Evolutionary conservation across 2,797 vertebrate species (phyloP), one percentile per base, ranked within the genome.

Genomic region (Enteromius paludinosus): DNA sequence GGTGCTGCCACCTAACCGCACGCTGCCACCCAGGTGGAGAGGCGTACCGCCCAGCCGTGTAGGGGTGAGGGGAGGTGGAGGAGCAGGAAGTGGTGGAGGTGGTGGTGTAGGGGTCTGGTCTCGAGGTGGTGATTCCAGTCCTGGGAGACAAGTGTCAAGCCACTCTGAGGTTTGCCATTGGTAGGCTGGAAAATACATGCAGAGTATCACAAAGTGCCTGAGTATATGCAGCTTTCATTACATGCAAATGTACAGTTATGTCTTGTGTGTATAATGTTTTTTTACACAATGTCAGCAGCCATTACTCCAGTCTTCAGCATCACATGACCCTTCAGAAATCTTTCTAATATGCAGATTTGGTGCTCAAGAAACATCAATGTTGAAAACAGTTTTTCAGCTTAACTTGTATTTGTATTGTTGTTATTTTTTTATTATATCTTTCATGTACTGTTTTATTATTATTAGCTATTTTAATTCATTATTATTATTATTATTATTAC

Each of bases 111-210:
- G 77, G 10, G 87, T 89, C 89, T 95, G 95, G 10, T 94, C 69
- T 12, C 68, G 62, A 84, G 95, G 94, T 11, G 92, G 91, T 64
- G 95, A 94, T 88, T 96, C 94, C 11, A 96, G 94, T 86, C 96
- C 95, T 0, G 94, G 95, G 82, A 96, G 89, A 45, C 92, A 93
- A 28, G 93, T 90, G 0, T 91, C 94, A 93, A 94, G 94, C 95
- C 96, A 96, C 78, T 96, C 95, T 14, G 95, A 94, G n/a, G 95
- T 94, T 87, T 96, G 94, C 96, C 96, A 96, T 1, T 95, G 95
- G 88, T 96, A 96, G 1, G 95, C 96, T 97, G 52, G 20, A 76
- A 69, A 43, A 69, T 45, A 70, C 23, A 70, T 14, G 14, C 11
- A 45, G 56, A 28, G 10, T 12, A 20, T 64, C 14, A 68, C 20